Percentiles rank a stretch among this genome's conserved stretches.
phyloP scores from a whole-genome alignment of 2,888 invertebrate genomes.

The Polyommatus iphigenia region DNA sequence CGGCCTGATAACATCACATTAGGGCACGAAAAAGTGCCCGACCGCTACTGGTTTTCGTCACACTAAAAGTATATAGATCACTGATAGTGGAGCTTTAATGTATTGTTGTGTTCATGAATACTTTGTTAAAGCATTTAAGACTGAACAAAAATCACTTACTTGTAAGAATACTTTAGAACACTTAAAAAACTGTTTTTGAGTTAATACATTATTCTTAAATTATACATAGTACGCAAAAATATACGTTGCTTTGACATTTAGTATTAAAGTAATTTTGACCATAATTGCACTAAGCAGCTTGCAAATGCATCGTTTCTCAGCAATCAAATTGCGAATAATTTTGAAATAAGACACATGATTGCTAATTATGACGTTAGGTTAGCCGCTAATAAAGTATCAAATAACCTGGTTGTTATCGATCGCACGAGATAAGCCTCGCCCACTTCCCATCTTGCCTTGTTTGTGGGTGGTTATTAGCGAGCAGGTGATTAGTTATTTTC shows the following conservation, averaged over 20 bases:
- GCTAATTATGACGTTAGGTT: slow-evolving; percentile 35
- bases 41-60: slow-evolving; percentile 74
- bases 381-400: slow-evolving; percentile 50
- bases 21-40: slow-evolving; percentile 63
- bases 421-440: slow-evolving; percentile 57
- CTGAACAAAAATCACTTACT: not conserved
- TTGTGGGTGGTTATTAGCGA: slow-evolving; percentile 39
- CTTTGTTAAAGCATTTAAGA: not conserved
- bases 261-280: not conserved
- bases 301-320: slow-evolving; percentile 3
- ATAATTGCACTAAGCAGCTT: not conserved
- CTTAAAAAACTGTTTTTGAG: no score
- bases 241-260: not conserved
- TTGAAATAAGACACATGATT: not conserved
- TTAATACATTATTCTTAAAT: no score
- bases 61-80: slow-evolving; percentile 46
- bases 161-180: no score
- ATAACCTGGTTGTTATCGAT: slow-evolving; percentile 48
- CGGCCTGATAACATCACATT: slow-evolving; percentile 74
- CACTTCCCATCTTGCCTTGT: slow-evolving; percentile 51
- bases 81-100: slow-evolving; percentile 19
- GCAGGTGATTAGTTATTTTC: slow-evolving; percentile 40
- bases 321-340: not conserved
- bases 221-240: no score
- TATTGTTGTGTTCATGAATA: slow-evolving; percentile 14